Conservation (phyloP, 1,140 invertebrate genomes). For the Drosophila pachea region DNA sequence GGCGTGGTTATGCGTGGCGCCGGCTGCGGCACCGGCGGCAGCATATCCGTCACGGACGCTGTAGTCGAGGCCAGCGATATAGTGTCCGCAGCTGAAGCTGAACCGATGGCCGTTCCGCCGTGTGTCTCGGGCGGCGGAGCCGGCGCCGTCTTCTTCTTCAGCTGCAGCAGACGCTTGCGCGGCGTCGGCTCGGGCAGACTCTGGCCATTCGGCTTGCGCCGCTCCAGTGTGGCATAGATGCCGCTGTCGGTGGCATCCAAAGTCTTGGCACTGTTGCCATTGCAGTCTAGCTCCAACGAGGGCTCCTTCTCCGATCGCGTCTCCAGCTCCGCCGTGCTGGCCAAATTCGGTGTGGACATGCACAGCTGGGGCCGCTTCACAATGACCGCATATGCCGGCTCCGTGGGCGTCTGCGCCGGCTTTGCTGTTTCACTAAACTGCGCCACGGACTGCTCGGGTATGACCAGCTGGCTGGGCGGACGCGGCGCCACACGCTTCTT, state of each 20-base stretch:
- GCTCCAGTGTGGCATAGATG: slow-evolving; percentile 61
- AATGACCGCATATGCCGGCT: slow-evolving; percentile 61
- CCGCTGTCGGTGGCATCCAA: slow-evolving; percentile 29
- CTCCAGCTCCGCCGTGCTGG: slow-evolving; percentile 32
- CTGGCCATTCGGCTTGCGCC: slow-evolving; percentile 32
- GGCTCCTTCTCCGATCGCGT: slow-evolving; percentile 36
- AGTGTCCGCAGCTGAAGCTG: slow-evolving; percentile 42
- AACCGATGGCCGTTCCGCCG: neutral
- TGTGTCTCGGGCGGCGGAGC: slow-evolving; percentile 51
- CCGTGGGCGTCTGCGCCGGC: neutral
- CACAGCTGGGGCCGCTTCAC: slow-evolving; percentile 65
- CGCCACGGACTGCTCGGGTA: slow-evolving; percentile 64
- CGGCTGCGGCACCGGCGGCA: slow-evolving; percentile 49
- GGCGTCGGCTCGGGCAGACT: slow-evolving; percentile 66
- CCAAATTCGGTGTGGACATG: slow-evolving; percentile 75
- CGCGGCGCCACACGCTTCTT: slow-evolving; percentile 76
- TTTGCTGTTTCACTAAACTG: slow-evolving; percentile 20
- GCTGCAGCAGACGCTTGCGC: slow-evolving; percentile 59
- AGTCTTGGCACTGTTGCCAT: slow-evolving; percentile 55
- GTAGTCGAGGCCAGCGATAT: slow-evolving; percentile 55
- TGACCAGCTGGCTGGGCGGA: slow-evolving; percentile 71
- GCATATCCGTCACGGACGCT: slow-evolving; percentile 44
- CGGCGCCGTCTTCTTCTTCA: slow-evolving; percentile 73
- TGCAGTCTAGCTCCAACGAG: slow-evolving; percentile 43
- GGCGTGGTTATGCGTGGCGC: slow-evolving; percentile 64